These are phyloP conservation scores for Ectemnius lituratus DNA, from an alignment of 2,888 invertebrate genomes.

Conservation along the genomic window DNA sequence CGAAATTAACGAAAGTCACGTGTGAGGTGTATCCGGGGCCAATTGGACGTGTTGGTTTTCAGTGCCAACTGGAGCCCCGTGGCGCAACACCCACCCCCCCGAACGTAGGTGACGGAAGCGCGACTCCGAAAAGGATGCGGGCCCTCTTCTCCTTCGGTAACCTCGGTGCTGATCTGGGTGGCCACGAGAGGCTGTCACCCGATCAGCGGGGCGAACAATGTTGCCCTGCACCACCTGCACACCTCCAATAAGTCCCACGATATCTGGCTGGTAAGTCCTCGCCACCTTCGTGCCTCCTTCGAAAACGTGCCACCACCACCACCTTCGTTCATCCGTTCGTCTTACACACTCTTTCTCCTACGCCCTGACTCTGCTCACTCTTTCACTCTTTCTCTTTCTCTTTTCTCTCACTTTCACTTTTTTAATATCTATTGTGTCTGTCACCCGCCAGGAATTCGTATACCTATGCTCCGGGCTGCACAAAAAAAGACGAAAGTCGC, in stretches of 20 bases:
- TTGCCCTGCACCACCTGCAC: conserved; percentile 67
- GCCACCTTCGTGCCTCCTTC: conserved; percentile 62
- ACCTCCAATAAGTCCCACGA: conserved; percentile 67
- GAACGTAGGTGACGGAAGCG: conserved; percentile 71
- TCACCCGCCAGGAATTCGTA: background rate
- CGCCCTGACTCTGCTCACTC: conserved; percentile 11
- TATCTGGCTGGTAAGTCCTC: conserved; percentile 69
- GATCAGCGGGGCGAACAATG: conserved; percentile 61
- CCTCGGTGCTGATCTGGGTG: conserved; percentile 66
- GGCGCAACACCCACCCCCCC: conserved; percentile 60
- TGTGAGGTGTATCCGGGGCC: conserved; percentile 57
- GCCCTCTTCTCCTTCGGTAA: conserved; percentile 66
- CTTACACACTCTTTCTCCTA: conserved; percentile 45
- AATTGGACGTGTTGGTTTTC: conserved; percentile 69
- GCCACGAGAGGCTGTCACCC: conserved; percentile 62
- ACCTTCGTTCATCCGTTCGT: conserved; percentile 59
- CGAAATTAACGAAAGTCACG: conserved; percentile 15
- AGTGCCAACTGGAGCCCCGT: conserved; percentile 69
- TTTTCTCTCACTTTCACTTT: conserved; percentile 16
- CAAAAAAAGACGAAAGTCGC: background rate
- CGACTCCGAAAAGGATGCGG: conserved; percentile 68
- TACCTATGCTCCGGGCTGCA: background rate
- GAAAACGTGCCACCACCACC: too few relatives aligned
- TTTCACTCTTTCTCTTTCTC: conserved; percentile 36
- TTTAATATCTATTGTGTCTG: conserved; percentile 1